phyloP scores from a whole-genome alignment of 2,888 invertebrate genomes.

The Lepeophtheirus nordmannii region DNA sequence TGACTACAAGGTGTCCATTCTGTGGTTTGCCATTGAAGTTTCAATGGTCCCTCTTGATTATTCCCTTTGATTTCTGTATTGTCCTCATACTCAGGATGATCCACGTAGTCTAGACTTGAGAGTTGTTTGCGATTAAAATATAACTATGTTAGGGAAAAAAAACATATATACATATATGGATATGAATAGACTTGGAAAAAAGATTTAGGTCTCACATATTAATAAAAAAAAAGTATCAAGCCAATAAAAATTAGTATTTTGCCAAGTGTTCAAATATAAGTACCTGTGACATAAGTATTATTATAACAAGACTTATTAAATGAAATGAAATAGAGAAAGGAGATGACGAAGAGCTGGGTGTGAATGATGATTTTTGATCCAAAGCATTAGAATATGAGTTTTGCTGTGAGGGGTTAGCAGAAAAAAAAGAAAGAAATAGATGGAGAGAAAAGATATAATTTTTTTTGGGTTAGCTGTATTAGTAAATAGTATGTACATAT shows the following conservation, averaged over 20 bases:
- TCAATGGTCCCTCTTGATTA: slow-evolving; percentile 31
- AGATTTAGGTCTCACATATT: too few species aligned
- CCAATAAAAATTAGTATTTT: background rate
- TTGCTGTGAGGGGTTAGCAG: too few species aligned
- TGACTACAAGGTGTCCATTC: slow-evolving; percentile 76
- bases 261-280: too few species aligned
- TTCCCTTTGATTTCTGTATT: background rate
- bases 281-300: background rate
- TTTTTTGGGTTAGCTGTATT: background rate
- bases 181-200: background rate
- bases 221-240: background rate
- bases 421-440: background rate
- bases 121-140: background rate
- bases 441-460: background rate
- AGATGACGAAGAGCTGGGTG: background rate
- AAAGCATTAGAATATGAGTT: background rate
- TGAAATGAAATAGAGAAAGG: background rate
- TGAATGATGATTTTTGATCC: background rate
- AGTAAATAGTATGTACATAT: too few species aligned
- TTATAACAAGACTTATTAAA: background rate
- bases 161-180: background rate
- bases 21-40: slow-evolving; percentile 62
- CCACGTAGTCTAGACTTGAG: slow-evolving; percentile 7
- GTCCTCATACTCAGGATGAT: background rate
- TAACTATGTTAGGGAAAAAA: background rate